Base-by-base conservation (phyloP, 1,140 invertebrate species). In the Thaumetopoea pityocampa region DNA sequence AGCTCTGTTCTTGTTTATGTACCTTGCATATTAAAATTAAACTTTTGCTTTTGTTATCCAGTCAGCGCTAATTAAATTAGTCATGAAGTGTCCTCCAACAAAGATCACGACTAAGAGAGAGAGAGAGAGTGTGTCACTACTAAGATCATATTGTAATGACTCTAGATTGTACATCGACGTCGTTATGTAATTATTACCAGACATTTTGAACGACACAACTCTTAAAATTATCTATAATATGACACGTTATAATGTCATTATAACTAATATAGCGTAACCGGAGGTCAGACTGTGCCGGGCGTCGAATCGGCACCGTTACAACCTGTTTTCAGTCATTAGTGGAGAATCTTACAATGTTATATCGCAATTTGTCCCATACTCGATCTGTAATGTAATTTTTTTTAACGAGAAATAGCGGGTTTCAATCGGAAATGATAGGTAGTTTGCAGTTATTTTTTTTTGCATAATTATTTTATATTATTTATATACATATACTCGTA, bases 261-360 rank as follows among this genome's bases (percentile, higher is more conserved):
- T n/a, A n/a, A n/a, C n/a, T n/a, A n/a, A 15, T 30, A n/a, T 9
- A n/a, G 28, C 24, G 27, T 36, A 51, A 27, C 29, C 40, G 37
- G 34, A 38, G 36, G 38, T 38, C 43, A 10, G 23, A 22, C 22
- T 23, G 36, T 38, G 16, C 37, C 57, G 54, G 42, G 41, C 55
- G 48, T 59, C 55, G 54, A 59, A 62, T 50, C 34, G 43, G 51
- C 47, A 51, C 50, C 54, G 58, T 57, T 62, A 59, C 29, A 61
- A 57, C 61, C 53, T 53, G 57, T 65, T 64, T 46, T 57, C 27
- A 44, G 32, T 49, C 36, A 47, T 45, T 48, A 45, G 38, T 44
- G 33, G 29, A 29, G 8, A n/a, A 24, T 33, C 38, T 38, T 38
- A 38, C 36, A 41, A 32, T 30, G 30, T 27, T 8, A 23, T 26